phyloP scores from a whole-genome alignment of 2,797 vertebrate species.

The Bradypodion ventrale region DNA sequence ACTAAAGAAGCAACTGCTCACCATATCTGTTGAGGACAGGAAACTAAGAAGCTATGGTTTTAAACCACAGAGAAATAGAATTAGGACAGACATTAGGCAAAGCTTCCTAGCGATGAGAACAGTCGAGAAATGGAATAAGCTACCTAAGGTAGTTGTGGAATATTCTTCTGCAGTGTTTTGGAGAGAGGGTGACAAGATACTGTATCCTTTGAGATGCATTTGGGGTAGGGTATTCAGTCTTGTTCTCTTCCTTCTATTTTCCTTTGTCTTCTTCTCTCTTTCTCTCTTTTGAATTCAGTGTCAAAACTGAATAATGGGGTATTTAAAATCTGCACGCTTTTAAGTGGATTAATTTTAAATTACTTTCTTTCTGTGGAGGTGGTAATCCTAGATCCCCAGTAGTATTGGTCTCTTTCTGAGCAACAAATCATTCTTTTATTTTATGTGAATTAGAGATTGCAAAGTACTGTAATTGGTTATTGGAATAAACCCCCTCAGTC shows the following conservation, averaged over 20 bases:
- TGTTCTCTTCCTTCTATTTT: background rate
- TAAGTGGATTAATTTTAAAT: constrained; percentile 9
- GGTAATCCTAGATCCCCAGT: constrained; percentile 15
- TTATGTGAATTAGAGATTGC: constrained; percentile 20
- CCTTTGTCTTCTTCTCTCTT: too few species aligned
- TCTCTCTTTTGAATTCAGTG: background rate
- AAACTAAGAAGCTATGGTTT: background rate
- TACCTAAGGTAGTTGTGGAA: background rate
- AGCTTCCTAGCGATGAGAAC: background rate
- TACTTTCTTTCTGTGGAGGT: background rate
- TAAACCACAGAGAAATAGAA: background rate
- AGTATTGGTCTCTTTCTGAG: background rate
- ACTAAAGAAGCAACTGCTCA: background rate
- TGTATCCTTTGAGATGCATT: constrained; percentile 2
- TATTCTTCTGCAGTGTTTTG: constrained; percentile 4
- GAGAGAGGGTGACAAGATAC: background rate
- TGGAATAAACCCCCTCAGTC: constrained; percentile 17
- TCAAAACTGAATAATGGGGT: constrained; percentile 6
- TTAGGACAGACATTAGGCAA: background rate
- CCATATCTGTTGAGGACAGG: background rate
- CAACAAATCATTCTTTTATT: constrained; percentile 22
- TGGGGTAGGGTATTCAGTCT: background rate
- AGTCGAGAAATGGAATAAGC: background rate
- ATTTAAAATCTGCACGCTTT: constrained; percentile 16
- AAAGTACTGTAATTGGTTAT: constrained; percentile 31